Evolutionary conservation across 2,797 vertebrate genomes (phyloP).

Genomic region (Fratercula arctica): DNA sequence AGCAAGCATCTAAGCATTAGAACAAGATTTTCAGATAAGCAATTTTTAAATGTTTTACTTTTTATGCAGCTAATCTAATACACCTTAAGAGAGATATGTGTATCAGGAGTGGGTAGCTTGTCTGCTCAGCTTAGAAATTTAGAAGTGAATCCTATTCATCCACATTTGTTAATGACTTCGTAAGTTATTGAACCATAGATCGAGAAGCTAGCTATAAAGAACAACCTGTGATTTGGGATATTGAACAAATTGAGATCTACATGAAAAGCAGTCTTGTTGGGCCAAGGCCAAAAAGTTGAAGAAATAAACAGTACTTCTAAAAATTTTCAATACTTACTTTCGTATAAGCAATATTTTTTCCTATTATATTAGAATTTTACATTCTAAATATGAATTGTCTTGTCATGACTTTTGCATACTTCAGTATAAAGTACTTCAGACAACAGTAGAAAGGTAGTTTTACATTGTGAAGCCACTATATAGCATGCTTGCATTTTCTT

Average conservation of each 20-base stretch:
- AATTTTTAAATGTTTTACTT: not conserved
- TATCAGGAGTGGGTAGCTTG: not conserved
- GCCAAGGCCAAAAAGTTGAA: not conserved
- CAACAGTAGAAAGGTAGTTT: not conserved
- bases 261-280: not conserved
- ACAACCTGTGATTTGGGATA: not conserved
- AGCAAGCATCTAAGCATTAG: not conserved
- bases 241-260: not conserved
- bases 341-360: not conserved
- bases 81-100: not conserved
- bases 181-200: not conserved
- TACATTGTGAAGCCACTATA: not conserved
- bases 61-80: not conserved
- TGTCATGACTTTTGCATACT: not conserved
- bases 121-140: not conserved
- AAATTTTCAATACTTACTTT: not conserved
- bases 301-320: not conserved
- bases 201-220: not conserved
- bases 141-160: not conserved
- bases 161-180: not conserved
- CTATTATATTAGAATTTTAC: not conserved
- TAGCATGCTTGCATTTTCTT: not conserved
- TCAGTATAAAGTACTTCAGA: not conserved
- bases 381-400: not conserved
- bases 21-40: not conserved